Evolutionary conservation across 2,797 vertebrate species (phyloP), one percentile per base, ranked within the genome.

Genomic region (Sandelia bainsii): DNA sequence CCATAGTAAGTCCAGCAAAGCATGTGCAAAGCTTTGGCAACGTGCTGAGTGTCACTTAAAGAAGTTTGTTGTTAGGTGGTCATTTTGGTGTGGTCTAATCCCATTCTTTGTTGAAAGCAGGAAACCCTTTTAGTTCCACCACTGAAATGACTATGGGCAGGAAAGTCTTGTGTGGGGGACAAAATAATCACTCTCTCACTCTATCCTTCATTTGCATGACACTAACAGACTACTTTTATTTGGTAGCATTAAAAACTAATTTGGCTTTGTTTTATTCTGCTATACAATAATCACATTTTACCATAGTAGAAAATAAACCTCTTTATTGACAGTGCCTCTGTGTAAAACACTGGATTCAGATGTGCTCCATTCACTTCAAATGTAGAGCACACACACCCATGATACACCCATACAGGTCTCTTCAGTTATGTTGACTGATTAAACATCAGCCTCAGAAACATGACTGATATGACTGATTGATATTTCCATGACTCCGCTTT

Each of bases 51-150:
- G 54, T 32, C 29, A 10, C 64, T 71, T 53, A 48, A 68, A 65
- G 27, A 63, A 5, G 20, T 65, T 62, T 58, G 50, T 68, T 54
- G n/a, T 60, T 62, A 56, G 59, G 53, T 71, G 69, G 59, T 54
- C 51, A 57, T 52, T 77, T 78, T 51, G 16, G 49, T 46, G 27
- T 70, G 50, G 29, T 71, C 12, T 75, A 66, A 76, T 77, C 59
- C 72, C 19, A 77, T 57, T 69, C 20, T 65, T 49, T 62, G 32
- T 54, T 71, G n/a, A 70, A 70, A 66, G 60, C 61, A 67, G 67
- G 44, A 78, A 83, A 78, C 64, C 45, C 56, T 62, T 72, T 87
- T 75, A 81, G 77, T 81, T 86, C 64, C 62, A 79, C 63, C 57
- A 63, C 48, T 59, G 25, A 48, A 57, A 20, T 58, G 53, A 62